Evolutionary conservation across 2,797 vertebrate species (phyloP).

Genomic region (Momotus momota): DNA sequence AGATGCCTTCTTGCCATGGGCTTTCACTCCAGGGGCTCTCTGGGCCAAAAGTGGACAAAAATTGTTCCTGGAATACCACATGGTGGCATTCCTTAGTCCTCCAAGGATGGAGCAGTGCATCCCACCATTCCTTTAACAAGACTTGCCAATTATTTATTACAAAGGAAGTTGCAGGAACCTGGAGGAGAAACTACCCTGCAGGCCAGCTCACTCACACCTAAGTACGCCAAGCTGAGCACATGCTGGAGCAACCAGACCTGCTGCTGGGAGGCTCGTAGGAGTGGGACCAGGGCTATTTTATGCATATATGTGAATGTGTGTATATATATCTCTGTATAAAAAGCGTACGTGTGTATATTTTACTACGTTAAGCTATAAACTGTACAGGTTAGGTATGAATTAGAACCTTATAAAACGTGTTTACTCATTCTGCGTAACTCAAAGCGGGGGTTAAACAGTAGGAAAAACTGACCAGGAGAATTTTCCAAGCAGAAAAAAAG

Average conservation of each 20-base stretch:
- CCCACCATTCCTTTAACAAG: fast-evolving
- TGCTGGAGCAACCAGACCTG: neutral
- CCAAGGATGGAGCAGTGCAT: neutral
- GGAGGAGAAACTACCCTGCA: neutral
- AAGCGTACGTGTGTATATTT: conserved; percentile 44
- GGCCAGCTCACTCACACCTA: neutral
- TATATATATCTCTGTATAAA: neutral
- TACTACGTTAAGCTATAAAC: conserved; percentile 71
- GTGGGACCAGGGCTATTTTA: neutral
- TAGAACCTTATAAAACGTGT: conserved; percentile 79
- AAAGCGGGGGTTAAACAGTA: conserved; percentile 77
- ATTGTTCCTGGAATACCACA: neutral
- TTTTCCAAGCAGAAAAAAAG: conserved; percentile 74
- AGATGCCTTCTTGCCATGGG: neutral
- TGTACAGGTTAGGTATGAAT: conserved; percentile 74
- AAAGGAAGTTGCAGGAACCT: neutral
- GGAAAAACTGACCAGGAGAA: conserved; percentile 77
- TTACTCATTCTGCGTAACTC: conserved; percentile 77
- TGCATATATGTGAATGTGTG: neutral
- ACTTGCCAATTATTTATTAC: neutral
- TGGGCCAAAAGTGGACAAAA: neutral
- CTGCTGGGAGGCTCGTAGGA: neutral
- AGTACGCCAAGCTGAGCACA: neutral
- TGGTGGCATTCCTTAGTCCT: neutral
- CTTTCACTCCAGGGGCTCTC: neutral